Evolutionary conservation across 1,140 invertebrate species (phyloP).

Genomic region (Thereuonema tuberculata): DNA sequence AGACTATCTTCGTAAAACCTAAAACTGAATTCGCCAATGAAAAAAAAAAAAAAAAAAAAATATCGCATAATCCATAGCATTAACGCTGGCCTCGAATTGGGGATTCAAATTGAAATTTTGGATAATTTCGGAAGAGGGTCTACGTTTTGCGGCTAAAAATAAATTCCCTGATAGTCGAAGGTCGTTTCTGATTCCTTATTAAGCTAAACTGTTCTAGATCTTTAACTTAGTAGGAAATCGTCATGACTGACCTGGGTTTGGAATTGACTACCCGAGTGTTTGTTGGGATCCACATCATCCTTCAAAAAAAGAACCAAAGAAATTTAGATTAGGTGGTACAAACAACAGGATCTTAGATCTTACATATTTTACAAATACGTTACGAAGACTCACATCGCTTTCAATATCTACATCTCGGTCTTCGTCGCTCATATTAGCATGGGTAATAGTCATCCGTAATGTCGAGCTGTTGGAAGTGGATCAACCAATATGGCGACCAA

Average conservation of each 20-base stretch:
- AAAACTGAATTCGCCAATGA: too few relatives aligned
- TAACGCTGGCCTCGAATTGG: too few relatives aligned
- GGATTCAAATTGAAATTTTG: too few relatives aligned
- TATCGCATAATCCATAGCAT: too few relatives aligned
- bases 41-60: too few relatives aligned
- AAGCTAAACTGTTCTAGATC: too few relatives aligned
- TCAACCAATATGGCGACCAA: slow-evolving; percentile 26
- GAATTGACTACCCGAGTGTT: slow-evolving; percentile 20
- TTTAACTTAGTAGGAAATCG: too few relatives aligned
- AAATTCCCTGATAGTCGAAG: too few relatives aligned
- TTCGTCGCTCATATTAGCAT: slow-evolving; percentile 62
- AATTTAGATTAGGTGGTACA: not conserved
- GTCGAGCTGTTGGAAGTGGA: not conserved
- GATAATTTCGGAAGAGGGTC: too few relatives aligned
- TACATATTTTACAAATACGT: slow-evolving; percentile 16
- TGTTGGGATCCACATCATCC: slow-evolving; percentile 21
- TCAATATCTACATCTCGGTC: slow-evolving; percentile 83
- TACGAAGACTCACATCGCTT: slow-evolving; percentile 56
- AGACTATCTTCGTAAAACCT: too few relatives aligned
- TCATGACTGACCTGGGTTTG: slow-evolving; percentile 25
- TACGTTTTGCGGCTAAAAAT: too few relatives aligned
- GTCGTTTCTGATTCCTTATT: too few relatives aligned
- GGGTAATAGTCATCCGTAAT: not conserved
- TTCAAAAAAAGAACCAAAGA: slow-evolving; percentile 15
- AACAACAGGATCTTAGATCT: not conserved